Base-by-base conservation (phyloP, 2,888 invertebrate species). In the Drosophila fulvimacula region DNA sequence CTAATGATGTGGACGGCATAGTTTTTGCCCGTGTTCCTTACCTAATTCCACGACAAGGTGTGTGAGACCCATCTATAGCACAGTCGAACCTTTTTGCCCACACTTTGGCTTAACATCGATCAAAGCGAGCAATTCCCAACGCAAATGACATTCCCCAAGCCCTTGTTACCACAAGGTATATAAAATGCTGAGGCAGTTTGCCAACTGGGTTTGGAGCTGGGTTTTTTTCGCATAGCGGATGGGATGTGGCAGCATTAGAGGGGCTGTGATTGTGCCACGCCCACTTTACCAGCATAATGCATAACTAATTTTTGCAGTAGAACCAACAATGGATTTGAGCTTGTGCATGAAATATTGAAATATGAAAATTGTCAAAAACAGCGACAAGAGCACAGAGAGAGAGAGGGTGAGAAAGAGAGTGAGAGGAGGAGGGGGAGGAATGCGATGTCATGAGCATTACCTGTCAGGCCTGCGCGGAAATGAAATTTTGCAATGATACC, bases 291-390 rank as follows among this genome's bases (percentile, higher is more conserved):
- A 69, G 71, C 80, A 88, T 85, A 69, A 80, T 88, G 82, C 82
- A 88, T 84, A 84, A 82, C 88, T 85, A 88, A 84, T 82, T 76
- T 79, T 76, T 66, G 67, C 41, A 61, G 84, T 69, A 68, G 60
- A 51, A 55, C 13, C 58, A 73, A 76, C 79, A 79, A 70, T 65
- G 70, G 68, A 65, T 65, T 71, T 68, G n/a, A n/a, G 62, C 55
- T 32, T 36, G 64, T 69, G 76, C 83, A 74, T 62, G 84, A 86
- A 84, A 84, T 83, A 84, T 84, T 88, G 87, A 84, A 84, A 84
- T 88, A 88, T 83, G 84, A 86, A 84, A 88, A 84, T 88, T 88
- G 84, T 86, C 84, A 84, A 88, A 84, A 82, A 81, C 88, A 88
- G 82, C 73, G 73, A 75, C 60, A 58, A 34, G 36, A 58, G 51